Evolutionary conservation across 2,888 invertebrate species (phyloP).

Genomic region (Ophion slaviceki): DNA sequence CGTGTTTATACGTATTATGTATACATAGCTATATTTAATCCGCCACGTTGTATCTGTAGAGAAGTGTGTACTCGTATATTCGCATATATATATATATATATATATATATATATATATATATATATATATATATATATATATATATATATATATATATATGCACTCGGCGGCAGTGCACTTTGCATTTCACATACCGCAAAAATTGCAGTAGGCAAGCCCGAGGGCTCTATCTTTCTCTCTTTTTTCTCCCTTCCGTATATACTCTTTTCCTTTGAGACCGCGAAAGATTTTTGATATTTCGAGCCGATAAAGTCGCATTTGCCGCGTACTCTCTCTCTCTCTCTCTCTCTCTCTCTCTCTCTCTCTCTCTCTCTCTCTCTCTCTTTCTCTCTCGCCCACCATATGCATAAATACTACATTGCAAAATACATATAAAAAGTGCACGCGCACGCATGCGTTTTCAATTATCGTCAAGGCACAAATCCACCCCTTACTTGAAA

Average conservation of each 20-base stretch:
- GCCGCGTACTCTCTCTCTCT: slow-evolving; percentile 25
- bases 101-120: slow-evolving; percentile 12
- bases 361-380: slow-evolving; percentile 29
- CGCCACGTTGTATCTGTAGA: not conserved
- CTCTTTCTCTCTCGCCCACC: slow-evolving; percentile 14
- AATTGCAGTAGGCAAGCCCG: slow-evolving; percentile 71
- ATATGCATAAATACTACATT: slow-evolving; percentile 9
- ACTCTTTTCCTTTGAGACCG: slow-evolving; percentile 45
- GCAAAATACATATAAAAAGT: slow-evolving; percentile 15
- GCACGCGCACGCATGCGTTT: slow-evolving; percentile 42
- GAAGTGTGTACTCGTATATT: not conserved
- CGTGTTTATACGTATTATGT: slow-evolving; percentile 12
- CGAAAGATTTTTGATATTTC: slow-evolving; percentile 73
- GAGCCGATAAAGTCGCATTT: slow-evolving; percentile 68
- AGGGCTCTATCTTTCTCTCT: slow-evolving; percentile 53
- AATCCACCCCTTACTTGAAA: not conserved
- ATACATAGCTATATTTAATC: slow-evolving; percentile 28
- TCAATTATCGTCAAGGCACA: slow-evolving; percentile 65
- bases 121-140: slow-evolving; percentile 20
- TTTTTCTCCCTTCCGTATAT: slow-evolving; percentile 32
- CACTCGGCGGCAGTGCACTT: slow-evolving; percentile 66
- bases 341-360: slow-evolving; percentile 48
- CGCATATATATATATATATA: slow-evolving; percentile 13
- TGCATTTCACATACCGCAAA: slow-evolving; percentile 70
- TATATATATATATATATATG: slow-evolving; percentile 24